These are phyloP conservation scores for Caenorhabditis auriculariae DNA, from an alignment of 2,888 invertebrate species.

Conservation along the genomic window DNA sequence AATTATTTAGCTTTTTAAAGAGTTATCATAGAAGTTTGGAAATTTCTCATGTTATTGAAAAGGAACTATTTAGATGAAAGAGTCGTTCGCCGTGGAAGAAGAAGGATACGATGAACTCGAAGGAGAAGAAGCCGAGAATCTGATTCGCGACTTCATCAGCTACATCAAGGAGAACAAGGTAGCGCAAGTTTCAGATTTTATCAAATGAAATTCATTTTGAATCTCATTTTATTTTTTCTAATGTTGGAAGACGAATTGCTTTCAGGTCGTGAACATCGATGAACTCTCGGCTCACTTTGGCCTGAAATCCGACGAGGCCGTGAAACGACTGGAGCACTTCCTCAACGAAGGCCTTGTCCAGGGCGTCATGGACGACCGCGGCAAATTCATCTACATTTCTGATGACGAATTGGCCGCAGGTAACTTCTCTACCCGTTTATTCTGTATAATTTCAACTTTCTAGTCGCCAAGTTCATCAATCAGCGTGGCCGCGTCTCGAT, in stretches of 20 bases:
- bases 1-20: conserved; percentile 1
- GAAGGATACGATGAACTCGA: conserved; percentile 58
- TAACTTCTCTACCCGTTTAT: conserved; percentile 9
- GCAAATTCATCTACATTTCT: conserved; percentile 97
- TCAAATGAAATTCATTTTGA: background rate
- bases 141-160: conserved; percentile 55
- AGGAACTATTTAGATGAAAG: conserved; percentile 49
- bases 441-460: conserved; percentile 9
- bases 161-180: conserved; percentile 58
- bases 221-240: too few relatives aligned
- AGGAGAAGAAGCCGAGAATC: conserved; percentile 55
- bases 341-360: conserved; percentile 82
- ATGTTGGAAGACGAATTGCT: background rate
- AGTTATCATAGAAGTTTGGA: too few relatives aligned
- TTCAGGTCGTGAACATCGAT: conserved; percentile 61
- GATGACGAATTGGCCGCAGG: conserved; percentile 80
- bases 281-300: conserved; percentile 58
- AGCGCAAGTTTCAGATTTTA: background rate
- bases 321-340: conserved; percentile 78
- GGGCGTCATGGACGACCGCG: conserved; percentile 94
- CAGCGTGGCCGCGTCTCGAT: conserved; percentile 93
- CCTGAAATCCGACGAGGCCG: conserved; percentile 65
- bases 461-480: conserved; percentile 87
- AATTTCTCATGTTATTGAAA: background rate
- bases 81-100: conserved; percentile 57